Base-by-base conservation (phyloP, 2,888 invertebrate genomes). In the Drosophila maculinotata region DNA sequence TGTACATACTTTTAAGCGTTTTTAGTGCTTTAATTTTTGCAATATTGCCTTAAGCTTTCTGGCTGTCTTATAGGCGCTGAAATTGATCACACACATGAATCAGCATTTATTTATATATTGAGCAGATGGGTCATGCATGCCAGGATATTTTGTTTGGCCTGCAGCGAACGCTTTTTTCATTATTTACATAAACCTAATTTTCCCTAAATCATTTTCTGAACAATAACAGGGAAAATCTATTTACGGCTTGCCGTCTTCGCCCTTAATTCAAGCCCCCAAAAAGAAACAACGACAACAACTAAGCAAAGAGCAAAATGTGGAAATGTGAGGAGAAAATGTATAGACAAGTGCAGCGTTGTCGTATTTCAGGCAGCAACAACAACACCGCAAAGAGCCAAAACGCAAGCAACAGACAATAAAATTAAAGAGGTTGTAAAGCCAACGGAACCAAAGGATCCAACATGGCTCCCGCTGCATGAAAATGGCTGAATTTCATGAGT, bases 111-210 rank as follows among this genome's bases (percentile, higher is more conserved):
- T 49, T 38, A 48, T 41, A 47, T 66, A 39, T 59, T 30, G 8
- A n/a, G 49, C 30, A 26, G 42, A 31, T 15, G 39, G 30, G 67
- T 53, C 75, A 63, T 59, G 57, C 57, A 65, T 52, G 69, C 45
- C 41, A 48, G 75, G 54, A 78, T 65, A 8, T 71, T 68, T 45
- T 12, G 58, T 48, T 53, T 53, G 64, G 57, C 83, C 83, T 67
- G 72, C 69, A 86, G 80, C 71, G 5, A 66, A 49, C 62, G 73
- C 58, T 60, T 76, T 64, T 79, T 82, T 83, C 88, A 83, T 90
- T 90, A 90, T 90, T 90, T 90, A 88, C 89, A 90, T 90, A 89
- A 89, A 90, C 88, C 87, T 90, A 90, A 90, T 90, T 90, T 90
- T 90, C 88, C 74, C 82, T 90, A 90, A 90, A 90, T 90, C 90